Evolutionary conservation across 2,888 invertebrate species (phyloP), one percentile per base, ranked within the genome.

Genomic region (Dasysyrphus albostriatus): DNA sequence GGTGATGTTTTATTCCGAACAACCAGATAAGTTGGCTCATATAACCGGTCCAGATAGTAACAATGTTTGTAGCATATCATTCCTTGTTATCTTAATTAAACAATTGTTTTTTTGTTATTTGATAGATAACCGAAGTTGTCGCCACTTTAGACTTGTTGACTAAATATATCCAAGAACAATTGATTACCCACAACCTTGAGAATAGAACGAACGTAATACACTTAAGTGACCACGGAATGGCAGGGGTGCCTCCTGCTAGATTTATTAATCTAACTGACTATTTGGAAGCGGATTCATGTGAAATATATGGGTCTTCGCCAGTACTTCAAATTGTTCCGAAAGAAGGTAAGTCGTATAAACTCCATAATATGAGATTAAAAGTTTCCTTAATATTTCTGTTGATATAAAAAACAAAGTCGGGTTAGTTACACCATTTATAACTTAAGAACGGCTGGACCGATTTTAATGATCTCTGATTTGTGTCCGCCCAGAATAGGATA

Each of bases 191-290:
- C 79, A 92, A 93, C 29, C 91, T 96, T 65, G 89, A 91, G 6
- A 92, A 94, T 37, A 93, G 93, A 88, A 93, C 95, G 0, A 95
- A 96, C 90, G 93, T 96, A 1, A 93, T 96, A 76, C 93, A 96
- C 83, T 91, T 96, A 56, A 96, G 96, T 91, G 96, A 96, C 91
- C 96, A 96, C 91, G 96, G 96, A 16, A 95, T 96, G 94, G 91
- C 93, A 2, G 91, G 93, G 34, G 94, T 95, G 0, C 93, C 91
- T 1, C 91, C 93, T 16, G 91, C 93, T 5, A 91, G 93, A 88
- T 94, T 95, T 88, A 94, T 95, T 44, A 93, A 95, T 90, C 91
- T 95, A 29, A 93, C 94, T 0, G 91, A 93, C 39, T 94, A 93
- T 88, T 91, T 95, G 44, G 92, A 93, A 56, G 58, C 61, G 0